Evolutionary conservation across 2,888 invertebrate genomes (phyloP), one percentile per base, ranked within the genome.

Genomic region (Archaeoteleia sp.): DNA sequence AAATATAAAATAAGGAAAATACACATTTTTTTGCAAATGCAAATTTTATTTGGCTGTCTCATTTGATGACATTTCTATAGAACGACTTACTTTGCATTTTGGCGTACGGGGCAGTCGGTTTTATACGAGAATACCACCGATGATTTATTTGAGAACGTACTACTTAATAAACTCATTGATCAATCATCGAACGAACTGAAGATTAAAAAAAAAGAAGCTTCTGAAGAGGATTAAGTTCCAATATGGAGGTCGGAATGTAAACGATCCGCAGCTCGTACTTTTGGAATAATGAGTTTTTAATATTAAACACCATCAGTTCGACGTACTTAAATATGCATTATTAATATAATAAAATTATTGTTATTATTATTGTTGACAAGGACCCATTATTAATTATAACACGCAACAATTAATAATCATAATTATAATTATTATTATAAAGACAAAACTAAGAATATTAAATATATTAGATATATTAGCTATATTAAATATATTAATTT

Each of bases 81-180:
- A 45, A 54, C 9, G 8, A 9, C 27, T 58, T 39, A 53, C 57
- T 57, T 57, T 65, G 45, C 53, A 57, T 65, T 45, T 30, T 37
- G 2, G 10, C 9, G 7, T 20, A 12, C 20, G 2, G 23, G 15
- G 34, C 8, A 15, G 15, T 9, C 14, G 25, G 32, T 9, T 34
- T 32, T 40, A 54, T 61, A 61, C 45, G 57, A 34, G 40, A 49
- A 55, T 57, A 39, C 37, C 45, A 43, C 27, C 34, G 48, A 48
- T 48, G 48, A 48, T 66, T 66, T 42, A 53, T 58, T 53, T 48
- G 66, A 54, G 55, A 58, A 54, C 54, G 57, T 42, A 39, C 49
- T 48, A 39, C 39, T 65, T 53, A 58, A 65, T 65, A 66, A 53
- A 25, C 30, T 37, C 42, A 48, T 66, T 66, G 66, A 66, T 66